Conservation (phyloP, 2,797 vertebrate species). For the Onychomys arenicola region DNA sequence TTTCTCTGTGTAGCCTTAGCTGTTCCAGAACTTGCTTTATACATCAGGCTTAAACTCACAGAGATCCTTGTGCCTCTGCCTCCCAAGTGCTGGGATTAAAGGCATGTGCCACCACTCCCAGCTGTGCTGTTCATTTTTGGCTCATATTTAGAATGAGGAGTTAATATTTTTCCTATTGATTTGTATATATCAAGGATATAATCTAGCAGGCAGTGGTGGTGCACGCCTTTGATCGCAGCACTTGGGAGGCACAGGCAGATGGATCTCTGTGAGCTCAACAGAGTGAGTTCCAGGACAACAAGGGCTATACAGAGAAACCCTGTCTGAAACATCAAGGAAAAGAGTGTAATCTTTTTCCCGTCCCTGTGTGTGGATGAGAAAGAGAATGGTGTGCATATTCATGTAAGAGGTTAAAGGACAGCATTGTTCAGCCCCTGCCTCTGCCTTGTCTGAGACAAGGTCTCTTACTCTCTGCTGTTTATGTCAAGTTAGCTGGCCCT, state of each 20-base stretch:
- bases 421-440: not conserved
- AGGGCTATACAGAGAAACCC: not conserved
- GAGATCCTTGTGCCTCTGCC: not conserved
- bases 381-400: not conserved
- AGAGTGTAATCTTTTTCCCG: not conserved
- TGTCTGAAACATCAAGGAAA: not conserved
- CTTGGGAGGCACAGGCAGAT: too few species aligned
- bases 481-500: not conserved
- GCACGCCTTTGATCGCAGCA: too few species aligned
- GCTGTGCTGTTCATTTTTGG: not conserved
- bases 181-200: constrained; percentile 17
- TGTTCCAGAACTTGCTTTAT: not conserved
- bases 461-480: not conserved
- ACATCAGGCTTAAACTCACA: not conserved
- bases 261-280: not conserved
- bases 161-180: constrained; percentile 32
- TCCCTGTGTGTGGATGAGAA: not conserved
- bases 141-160: constrained; percentile 12
- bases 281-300: not conserved
- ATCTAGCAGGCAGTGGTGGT: not conserved
- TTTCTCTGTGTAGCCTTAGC: not conserved
- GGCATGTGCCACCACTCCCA: not conserved
- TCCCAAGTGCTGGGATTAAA: not conserved
- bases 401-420: not conserved
- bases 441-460: not conserved